Evolutionary conservation across 2,113 vertebrate species (phyloP).

Genomic region (Hyaena hyaena): DNA sequence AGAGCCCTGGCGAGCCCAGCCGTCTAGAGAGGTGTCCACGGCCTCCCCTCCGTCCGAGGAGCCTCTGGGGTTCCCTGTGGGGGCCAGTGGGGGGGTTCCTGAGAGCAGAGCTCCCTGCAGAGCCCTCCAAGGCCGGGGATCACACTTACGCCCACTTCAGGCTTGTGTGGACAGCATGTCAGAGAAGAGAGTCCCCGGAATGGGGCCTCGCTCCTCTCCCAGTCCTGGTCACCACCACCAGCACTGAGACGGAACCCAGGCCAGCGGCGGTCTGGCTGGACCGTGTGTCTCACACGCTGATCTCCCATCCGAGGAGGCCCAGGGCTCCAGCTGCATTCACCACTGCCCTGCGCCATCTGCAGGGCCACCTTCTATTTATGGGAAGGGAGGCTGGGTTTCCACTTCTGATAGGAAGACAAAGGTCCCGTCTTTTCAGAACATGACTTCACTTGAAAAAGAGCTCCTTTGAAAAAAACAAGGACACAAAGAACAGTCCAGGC

Average conservation of each 20-base stretch:
- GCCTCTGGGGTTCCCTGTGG: not conserved
- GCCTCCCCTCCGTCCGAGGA: not conserved
- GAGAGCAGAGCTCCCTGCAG: not conserved
- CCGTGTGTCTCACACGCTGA: accelerated
- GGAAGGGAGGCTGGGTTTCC: not conserved
- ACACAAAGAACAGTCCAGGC: not conserved
- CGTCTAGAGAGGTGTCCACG: not conserved
- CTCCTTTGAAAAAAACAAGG: not conserved
- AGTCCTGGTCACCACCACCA: not conserved
- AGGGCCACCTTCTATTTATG: not conserved
- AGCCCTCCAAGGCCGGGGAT: not conserved
- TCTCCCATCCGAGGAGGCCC: not conserved
- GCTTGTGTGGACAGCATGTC: too few relatives aligned
- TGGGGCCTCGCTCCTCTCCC: not conserved
- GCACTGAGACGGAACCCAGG: not conserved
- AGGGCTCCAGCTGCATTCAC: not conserved
- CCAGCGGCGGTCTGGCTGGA: not conserved
- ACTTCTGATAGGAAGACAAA: not conserved
- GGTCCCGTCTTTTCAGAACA: not conserved
- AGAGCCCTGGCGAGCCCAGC: accelerated
- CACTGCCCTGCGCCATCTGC: not conserved
- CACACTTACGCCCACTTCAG: not conserved
- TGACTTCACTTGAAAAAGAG: not conserved
- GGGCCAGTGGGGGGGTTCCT: not conserved
- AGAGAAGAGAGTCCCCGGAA: not conserved